Evolutionary conservation across 2,113 vertebrate species (phyloP), one percentile per base, ranked within the genome.

Genomic region (Morphnarchus princeps): DNA sequence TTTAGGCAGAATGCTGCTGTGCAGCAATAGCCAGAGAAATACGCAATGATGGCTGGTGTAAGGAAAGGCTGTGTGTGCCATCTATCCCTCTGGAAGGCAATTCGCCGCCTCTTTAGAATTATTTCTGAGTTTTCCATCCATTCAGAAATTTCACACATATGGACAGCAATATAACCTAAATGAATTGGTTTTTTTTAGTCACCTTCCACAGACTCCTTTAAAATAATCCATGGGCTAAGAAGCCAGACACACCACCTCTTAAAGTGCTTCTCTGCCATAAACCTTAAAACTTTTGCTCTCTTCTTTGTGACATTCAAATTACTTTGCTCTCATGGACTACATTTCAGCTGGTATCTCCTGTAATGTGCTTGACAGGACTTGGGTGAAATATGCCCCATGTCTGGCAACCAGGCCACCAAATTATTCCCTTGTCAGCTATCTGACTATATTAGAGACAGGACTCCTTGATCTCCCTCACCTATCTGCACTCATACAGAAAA

Each of bases 41-140:
- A 22, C 0, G 0, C 34, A 13, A 4, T 0, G 4, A 28, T 0
- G 0, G 50, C 4, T 61, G 63, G 7, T 1, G 12, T 6, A 34
- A 57, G 50, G 42, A 34, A 32, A 24, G 59, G 50, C 42, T 36
- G 34, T 3, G 1, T 7, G 15, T 1, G 8, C 0, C 0, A 7
- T 13, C 7, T 5, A 16, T 34, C 31, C 65, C 78, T 42, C 54
- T 2, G 40, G 38, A 80, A 82, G 32, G 47, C 31, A 42, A 8
- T 1, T 74, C 61, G n/a, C 71, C 20, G 25, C 4, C 15, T 40
- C 42, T 61, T 36, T 7, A 40, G 16, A 69, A 59, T 14, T 5
- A 50, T 15, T 61, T 38, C 43, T 15, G 62, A 36, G 16, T 36
- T 47, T 40, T 40, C 25, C 52, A n/a, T 9, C n/a, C 32, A 10